Evolutionary conservation across 2,797 vertebrate species (phyloP).

Genomic region (Epinephelus awoara): DNA sequence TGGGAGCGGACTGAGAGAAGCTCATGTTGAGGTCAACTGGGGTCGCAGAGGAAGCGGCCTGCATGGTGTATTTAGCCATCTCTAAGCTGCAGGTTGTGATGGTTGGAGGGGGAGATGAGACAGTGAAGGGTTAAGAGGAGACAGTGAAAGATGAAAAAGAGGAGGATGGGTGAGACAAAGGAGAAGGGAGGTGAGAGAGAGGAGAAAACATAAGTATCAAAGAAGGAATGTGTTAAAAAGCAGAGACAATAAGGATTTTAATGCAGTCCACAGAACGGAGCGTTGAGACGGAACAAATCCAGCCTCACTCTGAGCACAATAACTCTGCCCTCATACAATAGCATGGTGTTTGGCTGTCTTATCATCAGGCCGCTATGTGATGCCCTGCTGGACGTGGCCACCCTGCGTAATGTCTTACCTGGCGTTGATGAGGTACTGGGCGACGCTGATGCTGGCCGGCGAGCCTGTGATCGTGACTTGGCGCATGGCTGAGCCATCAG

Average conservation of each 20-base stretch:
- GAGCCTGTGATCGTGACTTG: constrained; percentile 96
- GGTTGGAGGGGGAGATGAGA: constrained; percentile 53
- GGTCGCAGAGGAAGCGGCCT: constrained; percentile 91
- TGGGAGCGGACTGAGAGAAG: constrained; percentile 91
- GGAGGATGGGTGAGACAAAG: constrained; percentile 79
- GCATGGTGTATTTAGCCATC: constrained; percentile 98
- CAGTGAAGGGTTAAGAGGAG: constrained; percentile 76
- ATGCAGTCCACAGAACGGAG: constrained; percentile 85
- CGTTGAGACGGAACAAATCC: constrained; percentile 73
- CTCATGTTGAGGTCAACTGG: constrained; percentile 94
- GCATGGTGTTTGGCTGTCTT: constrained; percentile 51
- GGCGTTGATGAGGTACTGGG: constrained; percentile 97
- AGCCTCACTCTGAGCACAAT: constrained; percentile 65
- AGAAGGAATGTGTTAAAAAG: constrained; percentile 92
- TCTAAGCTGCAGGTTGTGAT: constrained; percentile 90
- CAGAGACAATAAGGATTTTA: constrained; percentile 88
- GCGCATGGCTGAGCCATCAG: constrained; percentile 94
- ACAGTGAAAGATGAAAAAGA: constrained; percentile 68
- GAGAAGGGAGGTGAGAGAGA: constrained; percentile 88
- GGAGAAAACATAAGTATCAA: constrained; percentile 80
- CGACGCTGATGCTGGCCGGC: constrained; percentile 94
- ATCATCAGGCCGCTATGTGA: constrained; percentile 51
- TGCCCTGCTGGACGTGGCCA: constrained; percentile 38
- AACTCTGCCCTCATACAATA: constrained; percentile 60
- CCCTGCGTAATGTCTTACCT: constrained; percentile 87